Conservation (phyloP, 2,113 vertebrate species). For the Xenopus borealis region DNA sequence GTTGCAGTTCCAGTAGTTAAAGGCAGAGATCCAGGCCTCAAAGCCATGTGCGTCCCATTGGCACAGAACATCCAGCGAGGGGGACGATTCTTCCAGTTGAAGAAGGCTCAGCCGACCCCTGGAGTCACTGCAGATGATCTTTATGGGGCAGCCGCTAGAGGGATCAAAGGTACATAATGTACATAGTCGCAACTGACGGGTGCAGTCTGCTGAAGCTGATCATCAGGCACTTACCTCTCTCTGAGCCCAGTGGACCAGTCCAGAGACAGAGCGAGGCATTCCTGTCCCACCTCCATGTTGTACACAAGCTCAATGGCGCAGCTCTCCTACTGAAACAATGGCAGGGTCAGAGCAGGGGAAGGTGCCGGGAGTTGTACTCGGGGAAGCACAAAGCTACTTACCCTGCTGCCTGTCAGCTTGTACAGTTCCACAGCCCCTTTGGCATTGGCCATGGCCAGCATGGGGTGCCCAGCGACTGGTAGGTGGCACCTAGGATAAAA, state of each 20-base stretch:
- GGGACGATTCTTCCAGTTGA: constrained; percentile 58
- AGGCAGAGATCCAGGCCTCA: constrained; percentile 93
- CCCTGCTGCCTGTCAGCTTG: constrained; percentile 68
- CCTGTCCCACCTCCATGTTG: constrained; percentile 63
- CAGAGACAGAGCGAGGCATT: constrained; percentile 81
- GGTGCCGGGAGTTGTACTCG: neutral
- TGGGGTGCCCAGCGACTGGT: constrained; percentile 65
- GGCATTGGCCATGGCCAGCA: constrained; percentile 79
- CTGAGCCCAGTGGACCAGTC: constrained; percentile 88
- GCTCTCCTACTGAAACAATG: constrained; percentile 72
- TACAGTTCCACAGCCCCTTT: constrained; percentile 75
- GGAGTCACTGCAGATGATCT: constrained; percentile 86
- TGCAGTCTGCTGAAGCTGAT: neutral
- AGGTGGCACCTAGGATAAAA: constrained; percentile 78
- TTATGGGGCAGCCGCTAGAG: constrained; percentile 64
- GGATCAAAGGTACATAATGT: neutral
- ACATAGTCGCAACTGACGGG: neutral
- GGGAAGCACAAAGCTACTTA: constrained; percentile 55
- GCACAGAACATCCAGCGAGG: constrained; percentile 56
- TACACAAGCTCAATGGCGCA: constrained; percentile 65
- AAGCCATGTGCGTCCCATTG: constrained; percentile 90
- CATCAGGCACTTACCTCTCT: constrained; percentile 67
- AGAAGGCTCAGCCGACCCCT: constrained; percentile 77
- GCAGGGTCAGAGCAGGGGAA: neutral
- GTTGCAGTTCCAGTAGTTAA: constrained; percentile 89